Percentiles rank a stretch among this genome's conserved stretches.
phyloP scores from a whole-genome alignment of 2,113 vertebrate species.

The Nyctibius bracteatus region DNA sequence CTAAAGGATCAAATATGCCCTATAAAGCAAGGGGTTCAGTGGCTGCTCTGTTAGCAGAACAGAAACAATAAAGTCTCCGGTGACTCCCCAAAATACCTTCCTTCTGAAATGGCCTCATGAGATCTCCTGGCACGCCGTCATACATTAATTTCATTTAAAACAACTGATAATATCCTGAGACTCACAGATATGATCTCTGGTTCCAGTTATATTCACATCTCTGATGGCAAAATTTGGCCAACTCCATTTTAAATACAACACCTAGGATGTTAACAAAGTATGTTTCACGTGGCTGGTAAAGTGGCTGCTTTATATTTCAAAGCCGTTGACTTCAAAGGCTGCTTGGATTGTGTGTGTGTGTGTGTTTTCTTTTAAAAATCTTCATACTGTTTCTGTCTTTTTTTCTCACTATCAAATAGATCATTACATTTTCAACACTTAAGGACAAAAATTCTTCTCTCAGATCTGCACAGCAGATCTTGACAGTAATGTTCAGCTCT shows the following conservation, averaged over 20 bases:
- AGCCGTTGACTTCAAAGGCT: constrained; percentile 57
- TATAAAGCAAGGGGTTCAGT: background rate
- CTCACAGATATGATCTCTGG: background rate
- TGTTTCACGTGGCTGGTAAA: constrained; percentile 40
- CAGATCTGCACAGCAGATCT: constrained; percentile 59
- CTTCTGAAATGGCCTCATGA: background rate
- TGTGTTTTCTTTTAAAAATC: constrained; percentile 62
- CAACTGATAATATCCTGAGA: background rate
- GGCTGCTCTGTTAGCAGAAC: background rate
- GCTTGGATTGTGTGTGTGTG: constrained; percentile 38
- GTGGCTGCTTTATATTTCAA: constrained; percentile 68
- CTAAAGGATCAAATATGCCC: background rate
- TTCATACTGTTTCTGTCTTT: constrained; percentile 68
- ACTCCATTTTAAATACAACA: constrained; percentile 36
- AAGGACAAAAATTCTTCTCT: constrained; percentile 62
- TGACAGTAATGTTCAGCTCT: constrained; percentile 61
- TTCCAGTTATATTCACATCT: background rate
- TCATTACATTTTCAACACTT: constrained; percentile 71
- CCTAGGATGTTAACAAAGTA: constrained; percentile 54
- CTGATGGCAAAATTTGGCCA: background rate
- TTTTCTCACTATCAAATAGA: constrained; percentile 69
- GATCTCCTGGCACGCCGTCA: background rate
- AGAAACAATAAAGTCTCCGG: background rate
- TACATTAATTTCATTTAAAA: background rate
- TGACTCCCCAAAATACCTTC: background rate